phyloP scores from a whole-genome alignment of 2,113 vertebrate species.

The Dipodomys ordii region DNA sequence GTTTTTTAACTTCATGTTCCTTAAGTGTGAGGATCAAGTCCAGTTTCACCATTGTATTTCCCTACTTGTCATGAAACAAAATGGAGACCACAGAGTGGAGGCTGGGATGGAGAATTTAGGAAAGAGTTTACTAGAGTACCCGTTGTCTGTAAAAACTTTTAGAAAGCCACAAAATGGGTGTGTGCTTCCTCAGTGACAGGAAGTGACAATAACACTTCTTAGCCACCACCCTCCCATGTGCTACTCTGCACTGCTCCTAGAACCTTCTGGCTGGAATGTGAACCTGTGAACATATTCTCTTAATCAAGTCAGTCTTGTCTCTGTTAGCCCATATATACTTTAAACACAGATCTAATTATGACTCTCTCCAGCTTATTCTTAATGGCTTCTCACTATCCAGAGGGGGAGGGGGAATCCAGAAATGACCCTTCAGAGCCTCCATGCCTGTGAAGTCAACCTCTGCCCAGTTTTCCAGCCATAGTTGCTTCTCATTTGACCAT shows the following conservation, averaged over 20 bases:
- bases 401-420: not conserved
- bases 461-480: not conserved
- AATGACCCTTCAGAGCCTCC: not conserved
- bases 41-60: not conserved
- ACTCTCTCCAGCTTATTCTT: slow-evolving; percentile 2
- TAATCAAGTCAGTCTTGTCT: not conserved
- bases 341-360: not conserved
- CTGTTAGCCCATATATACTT: not conserved
- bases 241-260: not conserved
- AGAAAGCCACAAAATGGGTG: slow-evolving; percentile 38
- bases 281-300: not conserved
- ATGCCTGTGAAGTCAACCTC: not conserved
- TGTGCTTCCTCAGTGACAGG: slow-evolving; percentile 44
- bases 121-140: not conserved
- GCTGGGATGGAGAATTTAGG: not conserved
- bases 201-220: slow-evolving; percentile 34
- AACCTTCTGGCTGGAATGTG: not conserved
- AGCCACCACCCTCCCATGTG: not conserved
- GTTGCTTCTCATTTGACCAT: not conserved
- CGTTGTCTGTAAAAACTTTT: not conserved
- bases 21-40: not conserved
- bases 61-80: not conserved
- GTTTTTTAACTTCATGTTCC: not conserved
- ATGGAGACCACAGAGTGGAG: not conserved
- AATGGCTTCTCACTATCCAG: not conserved